These are phyloP conservation scores for Pegoplata infirma DNA, from an alignment of 2,888 invertebrate species.

Conservation along the genomic window DNA sequence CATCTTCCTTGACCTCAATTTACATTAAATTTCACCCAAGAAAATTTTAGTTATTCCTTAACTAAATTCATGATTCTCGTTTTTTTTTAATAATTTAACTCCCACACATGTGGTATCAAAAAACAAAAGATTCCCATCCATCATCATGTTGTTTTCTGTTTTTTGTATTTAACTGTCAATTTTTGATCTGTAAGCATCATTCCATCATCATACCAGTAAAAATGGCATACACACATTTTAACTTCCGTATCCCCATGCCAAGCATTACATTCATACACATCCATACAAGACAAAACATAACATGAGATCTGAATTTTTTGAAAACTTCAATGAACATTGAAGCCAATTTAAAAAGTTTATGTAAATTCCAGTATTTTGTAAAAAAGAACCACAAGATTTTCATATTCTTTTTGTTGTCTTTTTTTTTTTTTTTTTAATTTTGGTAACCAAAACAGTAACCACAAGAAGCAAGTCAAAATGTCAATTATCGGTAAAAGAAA, in stretches of 20 bases:
- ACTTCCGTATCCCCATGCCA: constrained; percentile 28
- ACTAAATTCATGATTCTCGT: background rate
- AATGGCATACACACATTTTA: background rate
- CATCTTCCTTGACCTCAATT: background rate
- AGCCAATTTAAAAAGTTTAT: constrained; percentile 63
- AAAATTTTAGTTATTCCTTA: background rate
- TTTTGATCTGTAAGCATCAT: constrained; percentile 57
- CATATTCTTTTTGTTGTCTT: constrained; percentile 42
- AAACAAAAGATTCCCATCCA: constrained; percentile 37
- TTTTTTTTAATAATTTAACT: constrained; percentile 36
- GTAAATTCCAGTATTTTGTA: constrained; percentile 43
- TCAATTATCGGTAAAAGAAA: constrained; percentile 57
- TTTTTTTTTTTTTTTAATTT: too few species aligned
- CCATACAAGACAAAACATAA: constrained; percentile 10
- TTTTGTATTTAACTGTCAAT: constrained; percentile 53
- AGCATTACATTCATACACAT: background rate
- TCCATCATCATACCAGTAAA: constrained; percentile 5
- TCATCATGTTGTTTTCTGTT: constrained; percentile 34
- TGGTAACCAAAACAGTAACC: constrained; percentile 53
- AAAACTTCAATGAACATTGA: constrained; percentile 57
- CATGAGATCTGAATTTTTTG: constrained; percentile 9
- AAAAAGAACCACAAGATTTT: constrained; percentile 53
- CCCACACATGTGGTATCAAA: constrained; percentile 28
- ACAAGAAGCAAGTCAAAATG: constrained; percentile 59
- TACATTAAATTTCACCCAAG: background rate